phyloP scores from a whole-genome alignment of 1,140 invertebrate genomes.

The Carcinoscorpius rotundicauda region DNA sequence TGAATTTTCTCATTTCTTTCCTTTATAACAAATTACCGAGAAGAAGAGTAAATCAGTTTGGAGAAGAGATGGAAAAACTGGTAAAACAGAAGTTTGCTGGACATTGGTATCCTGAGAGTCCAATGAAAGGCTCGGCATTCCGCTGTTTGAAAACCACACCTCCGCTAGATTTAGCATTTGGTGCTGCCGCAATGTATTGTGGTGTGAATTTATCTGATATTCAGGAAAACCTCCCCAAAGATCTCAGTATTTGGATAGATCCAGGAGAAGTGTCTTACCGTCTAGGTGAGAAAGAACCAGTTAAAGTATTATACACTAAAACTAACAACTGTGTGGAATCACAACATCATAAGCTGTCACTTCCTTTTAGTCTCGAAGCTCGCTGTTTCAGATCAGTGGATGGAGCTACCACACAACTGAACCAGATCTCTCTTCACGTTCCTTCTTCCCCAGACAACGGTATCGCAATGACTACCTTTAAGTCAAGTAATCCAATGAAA shows the following conservation, averaged over 20 bases:
- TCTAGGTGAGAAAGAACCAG: conserved; percentile 90
- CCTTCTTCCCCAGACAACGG: conserved; percentile 13
- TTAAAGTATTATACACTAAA: conserved; percentile 77
- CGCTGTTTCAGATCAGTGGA: conserved; percentile 93
- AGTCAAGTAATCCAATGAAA: conserved; percentile 15
- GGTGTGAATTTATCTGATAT: conserved; percentile 86
- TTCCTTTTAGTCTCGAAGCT: conserved; percentile 89
- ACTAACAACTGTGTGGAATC: conserved; percentile 38
- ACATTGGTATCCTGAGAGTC: conserved; percentile 95
- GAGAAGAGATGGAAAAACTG: conserved; percentile 89
- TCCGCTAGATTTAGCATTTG: conserved; percentile 81
- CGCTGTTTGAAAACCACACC: conserved; percentile 87
- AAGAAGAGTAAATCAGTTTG: conserved; percentile 90
- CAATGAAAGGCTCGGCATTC: conserved; percentile 89
- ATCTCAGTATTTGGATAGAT: conserved; percentile 93
- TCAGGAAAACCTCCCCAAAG: conserved; percentile 79
- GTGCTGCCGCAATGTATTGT: conserved; percentile 73
- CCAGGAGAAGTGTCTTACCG: conserved; percentile 67
- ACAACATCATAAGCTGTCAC: conserved; percentile 63
- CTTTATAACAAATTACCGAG: conserved; percentile 96
- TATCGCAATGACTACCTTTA: conserved; percentile 19
- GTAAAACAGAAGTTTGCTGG: conserved; percentile 89
- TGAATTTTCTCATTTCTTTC: conserved; percentile 97
- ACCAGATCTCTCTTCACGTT: conserved; percentile 28
- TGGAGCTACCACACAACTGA: conserved; percentile 35